Evolutionary conservation across 2,888 invertebrate species (phyloP).

Genomic region (Athalia rosae): DNA sequence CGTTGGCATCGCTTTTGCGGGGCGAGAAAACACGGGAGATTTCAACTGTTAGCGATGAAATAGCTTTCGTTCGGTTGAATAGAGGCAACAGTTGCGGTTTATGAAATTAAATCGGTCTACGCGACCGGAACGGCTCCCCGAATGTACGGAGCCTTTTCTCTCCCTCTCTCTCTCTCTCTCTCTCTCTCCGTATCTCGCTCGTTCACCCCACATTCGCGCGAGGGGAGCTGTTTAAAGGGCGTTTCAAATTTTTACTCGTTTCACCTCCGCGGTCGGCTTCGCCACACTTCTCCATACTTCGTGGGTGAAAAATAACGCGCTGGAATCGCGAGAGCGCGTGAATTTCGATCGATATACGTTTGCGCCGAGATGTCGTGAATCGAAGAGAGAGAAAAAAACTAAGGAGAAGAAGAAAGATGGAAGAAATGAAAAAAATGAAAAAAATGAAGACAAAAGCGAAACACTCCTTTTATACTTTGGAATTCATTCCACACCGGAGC

Average conservation of each 20-base stretch:
- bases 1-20: background rate
- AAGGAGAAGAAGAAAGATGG: background rate
- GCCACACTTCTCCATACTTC: background rate
- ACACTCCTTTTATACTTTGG: no score
- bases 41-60: slow-evolving; percentile 35
- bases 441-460: no score
- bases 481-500: background rate
- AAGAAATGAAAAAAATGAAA: no score
- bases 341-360: background rate
- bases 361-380: background rate
- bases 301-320: background rate
- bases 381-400: background rate
- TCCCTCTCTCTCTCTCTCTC: slow-evolving; percentile 48
- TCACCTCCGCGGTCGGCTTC: slow-evolving; percentile 15
- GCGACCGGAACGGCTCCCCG: slow-evolving; percentile 58
- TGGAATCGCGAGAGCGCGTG: background rate
- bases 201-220: slow-evolving; percentile 9
- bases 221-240: slow-evolving; percentile 50
- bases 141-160: slow-evolving; percentile 37
- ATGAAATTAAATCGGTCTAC: slow-evolving; percentile 72
- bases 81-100: slow-evolving; percentile 73
- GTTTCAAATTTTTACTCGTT: slow-evolving; percentile 41
- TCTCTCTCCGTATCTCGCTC: slow-evolving; percentile 12
- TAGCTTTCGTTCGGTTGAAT: slow-evolving; percentile 63
- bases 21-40: slow-evolving; percentile 9